Conservation (phyloP, 2,113 vertebrate species). For the Conger conger region DNA sequence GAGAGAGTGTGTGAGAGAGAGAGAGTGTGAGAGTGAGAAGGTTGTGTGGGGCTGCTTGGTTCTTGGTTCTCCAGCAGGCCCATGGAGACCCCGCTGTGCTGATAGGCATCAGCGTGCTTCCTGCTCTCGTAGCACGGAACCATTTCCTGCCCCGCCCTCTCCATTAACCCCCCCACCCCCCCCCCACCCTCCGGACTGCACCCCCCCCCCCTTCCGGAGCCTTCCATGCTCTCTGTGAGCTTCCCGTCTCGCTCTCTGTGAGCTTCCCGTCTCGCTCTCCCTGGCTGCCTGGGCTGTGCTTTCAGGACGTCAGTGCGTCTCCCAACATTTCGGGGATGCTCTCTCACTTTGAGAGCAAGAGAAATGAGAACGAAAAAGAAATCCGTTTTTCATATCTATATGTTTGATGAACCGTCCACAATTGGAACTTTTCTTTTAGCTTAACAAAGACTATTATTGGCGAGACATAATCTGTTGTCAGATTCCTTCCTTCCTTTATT, state of each 20-base stretch:
- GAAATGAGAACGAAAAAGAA: no score
- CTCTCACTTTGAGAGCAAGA: neutral
- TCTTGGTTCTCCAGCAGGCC: neutral
- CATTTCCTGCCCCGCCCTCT: neutral
- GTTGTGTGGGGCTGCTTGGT: neutral
- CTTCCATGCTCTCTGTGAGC: neutral
- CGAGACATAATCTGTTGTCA: no score
- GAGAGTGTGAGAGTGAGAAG: no score
- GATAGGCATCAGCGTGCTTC: conserved; percentile 1
- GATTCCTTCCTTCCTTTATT: neutral
- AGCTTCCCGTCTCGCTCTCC: neutral
- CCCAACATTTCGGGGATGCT: neutral
- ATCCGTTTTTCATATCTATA: no score
- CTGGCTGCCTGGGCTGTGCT: neutral
- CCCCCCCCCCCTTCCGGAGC: neutral
- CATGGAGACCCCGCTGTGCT: neutral
- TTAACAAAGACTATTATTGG: neutral
- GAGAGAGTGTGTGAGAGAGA: no score
- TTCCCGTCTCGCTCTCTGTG: neutral
- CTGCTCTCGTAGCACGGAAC: neutral
- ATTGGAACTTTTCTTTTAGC: neutral
- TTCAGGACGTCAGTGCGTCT: neutral
- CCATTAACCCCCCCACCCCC: neutral
- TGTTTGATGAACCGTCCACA: neutral
- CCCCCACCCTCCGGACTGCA: no score